These are phyloP conservation scores for Hesperia comma DNA, from an alignment of 2,888 invertebrate genomes.

Conservation along the genomic window DNA sequence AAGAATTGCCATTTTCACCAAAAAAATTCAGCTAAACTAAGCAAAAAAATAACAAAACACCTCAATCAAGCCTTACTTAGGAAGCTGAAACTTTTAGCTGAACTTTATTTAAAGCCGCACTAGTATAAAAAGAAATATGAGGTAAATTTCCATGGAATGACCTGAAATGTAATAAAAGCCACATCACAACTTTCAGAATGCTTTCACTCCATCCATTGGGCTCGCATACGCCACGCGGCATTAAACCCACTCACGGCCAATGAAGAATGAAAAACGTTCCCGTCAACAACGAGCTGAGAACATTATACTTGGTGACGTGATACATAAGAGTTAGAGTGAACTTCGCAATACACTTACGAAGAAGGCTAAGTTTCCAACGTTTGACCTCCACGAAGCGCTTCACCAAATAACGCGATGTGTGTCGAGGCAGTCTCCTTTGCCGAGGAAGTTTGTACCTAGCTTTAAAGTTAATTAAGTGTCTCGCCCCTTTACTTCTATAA, in stretches of 20 bases:
- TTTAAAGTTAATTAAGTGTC: slow-evolving; percentile 75
- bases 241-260: slow-evolving; percentile 41
- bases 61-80: not conserved
- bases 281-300: slow-evolving; percentile 47
- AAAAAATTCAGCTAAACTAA: too few species aligned
- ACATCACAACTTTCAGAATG: slow-evolving; percentile 39
- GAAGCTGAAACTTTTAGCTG: not conserved
- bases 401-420: slow-evolving; percentile 62
- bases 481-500: slow-evolving; percentile 52
- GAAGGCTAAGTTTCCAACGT: slow-evolving; percentile 57
- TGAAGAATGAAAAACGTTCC: slow-evolving; percentile 50
- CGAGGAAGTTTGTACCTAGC: slow-evolving; percentile 64
- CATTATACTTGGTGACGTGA: slow-evolving; percentile 49
- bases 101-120: not conserved
- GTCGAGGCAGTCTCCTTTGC: slow-evolving; percentile 49
- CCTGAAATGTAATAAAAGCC: slow-evolving; percentile 42
- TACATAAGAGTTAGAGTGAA: slow-evolving; percentile 55
- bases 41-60: too few species aligned
- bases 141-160: slow-evolving; percentile 12
- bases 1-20: too few species aligned
- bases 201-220: slow-evolving; percentile 39
- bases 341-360: slow-evolving; percentile 65
- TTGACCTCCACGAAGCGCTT: slow-evolving; percentile 60
- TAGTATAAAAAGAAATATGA: slow-evolving; percentile 6
- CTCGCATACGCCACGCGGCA: slow-evolving; percentile 42